These are phyloP conservation scores for Drosophila mulleri DNA, from an alignment of 2,888 invertebrate species.

Conservation along the genomic window DNA sequence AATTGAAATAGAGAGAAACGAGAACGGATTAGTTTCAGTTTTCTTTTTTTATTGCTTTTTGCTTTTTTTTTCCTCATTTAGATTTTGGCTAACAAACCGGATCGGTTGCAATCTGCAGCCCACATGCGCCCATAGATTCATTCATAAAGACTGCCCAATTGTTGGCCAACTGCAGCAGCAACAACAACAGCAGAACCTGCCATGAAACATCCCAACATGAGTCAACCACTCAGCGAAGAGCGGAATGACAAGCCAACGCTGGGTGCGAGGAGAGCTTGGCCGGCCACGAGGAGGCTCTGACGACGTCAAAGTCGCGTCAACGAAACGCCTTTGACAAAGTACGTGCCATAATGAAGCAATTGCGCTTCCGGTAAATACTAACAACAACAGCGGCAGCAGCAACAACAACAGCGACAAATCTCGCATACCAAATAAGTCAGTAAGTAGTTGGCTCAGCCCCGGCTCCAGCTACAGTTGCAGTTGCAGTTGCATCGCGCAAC, in stretches of 20 bases:
- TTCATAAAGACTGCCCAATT: constrained; percentile 64
- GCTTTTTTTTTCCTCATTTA: background rate
- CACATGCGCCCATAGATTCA: constrained; percentile 50
- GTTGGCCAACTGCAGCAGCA: constrained; percentile 27
- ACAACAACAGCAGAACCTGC: background rate
- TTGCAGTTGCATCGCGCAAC: constrained; percentile 45
- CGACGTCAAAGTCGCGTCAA: constrained; percentile 48
- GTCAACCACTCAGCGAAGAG: constrained; percentile 49
- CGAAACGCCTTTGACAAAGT: constrained; percentile 82
- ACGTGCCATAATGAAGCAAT: constrained; percentile 83
- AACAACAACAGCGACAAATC: constrained; percentile 59
- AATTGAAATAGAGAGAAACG: background rate
- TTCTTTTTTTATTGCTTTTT: no score
- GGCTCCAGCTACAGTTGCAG: constrained; percentile 14
- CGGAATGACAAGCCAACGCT: constrained; percentile 10
- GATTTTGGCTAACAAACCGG: constrained; percentile 30
- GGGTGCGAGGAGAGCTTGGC: background rate
- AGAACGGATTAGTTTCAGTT: constrained; percentile 37
- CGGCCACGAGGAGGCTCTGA: background rate
- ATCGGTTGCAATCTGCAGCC: constrained; percentile 37
- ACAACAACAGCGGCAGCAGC: constrained; percentile 37
- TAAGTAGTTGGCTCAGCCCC: constrained; percentile 41
- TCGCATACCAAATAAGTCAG: constrained; percentile 73
- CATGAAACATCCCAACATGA: constrained; percentile 39
- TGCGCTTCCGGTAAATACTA: constrained; percentile 81